Base-by-base conservation (phyloP, 2,888 invertebrate species). In the Catocala sponsa region DNA sequence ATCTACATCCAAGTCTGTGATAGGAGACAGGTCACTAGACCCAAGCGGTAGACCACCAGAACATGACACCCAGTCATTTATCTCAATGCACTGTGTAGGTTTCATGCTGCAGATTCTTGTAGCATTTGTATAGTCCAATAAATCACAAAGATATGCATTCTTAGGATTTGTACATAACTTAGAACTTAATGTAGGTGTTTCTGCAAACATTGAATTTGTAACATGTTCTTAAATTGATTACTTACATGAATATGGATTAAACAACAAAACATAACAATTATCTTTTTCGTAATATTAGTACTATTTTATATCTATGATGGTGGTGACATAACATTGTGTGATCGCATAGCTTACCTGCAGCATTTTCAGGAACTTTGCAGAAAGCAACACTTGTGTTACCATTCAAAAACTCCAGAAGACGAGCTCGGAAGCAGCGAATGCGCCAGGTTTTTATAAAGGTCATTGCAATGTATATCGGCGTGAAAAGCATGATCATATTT, bases 371-470 rank as follows among this genome's bases (percentile, higher is more conserved):
- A 53, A 95, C 92, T 83, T 95, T 95, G 76, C 96, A 96, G 74
- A 96, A 96, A 1, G 95, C 95, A 46, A 96, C 94, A 86, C 95
- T 95, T 6, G 95, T 94, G 61, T 95, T 95, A 55, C 95, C 95
- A 56, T 89, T 92, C 53, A 96, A 83, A 74, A 95, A 95, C 78
- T 95, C 95, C 43, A 95, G 95, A 53, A 98, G 95, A 78, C 97
- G 96, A 79, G 95, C 95, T 81, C 96, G 95, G 68, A 97, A 95
- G 33, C 96, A 95, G 55, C 96, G 95, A 69, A 98, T 95, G 59
- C 97, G 95, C 97, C 97, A 97, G 84, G 97, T 96, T 90, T 97
- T 98, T 76, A 97, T 91, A 88, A 97, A 96, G 68, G 98, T 98
- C 82, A 98, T 97, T 83, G 97, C 96, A 92, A 97, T 96, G 88